Evolutionary conservation across 2,797 vertebrate species (phyloP).

Genomic region (Sebastolobus altivelis): DNA sequence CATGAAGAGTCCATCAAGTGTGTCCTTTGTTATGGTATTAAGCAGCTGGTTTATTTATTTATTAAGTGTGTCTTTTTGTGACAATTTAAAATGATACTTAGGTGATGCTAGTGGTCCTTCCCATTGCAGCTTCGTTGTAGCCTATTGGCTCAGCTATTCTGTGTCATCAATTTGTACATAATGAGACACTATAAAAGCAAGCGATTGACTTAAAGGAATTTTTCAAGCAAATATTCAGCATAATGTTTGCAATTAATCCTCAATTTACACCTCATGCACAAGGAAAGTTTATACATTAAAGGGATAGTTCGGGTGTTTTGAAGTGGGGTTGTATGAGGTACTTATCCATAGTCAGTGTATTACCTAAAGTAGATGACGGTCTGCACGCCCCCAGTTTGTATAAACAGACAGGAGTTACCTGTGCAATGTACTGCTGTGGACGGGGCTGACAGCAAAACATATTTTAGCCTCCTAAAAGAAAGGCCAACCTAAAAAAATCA

Average conservation of each 20-base stretch:
- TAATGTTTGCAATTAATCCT: background rate
- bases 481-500: too few relatives aligned
- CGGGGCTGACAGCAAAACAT: too few relatives aligned
- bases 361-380: too few relatives aligned
- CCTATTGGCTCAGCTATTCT: background rate
- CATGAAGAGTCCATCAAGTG: background rate
- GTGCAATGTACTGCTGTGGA: too few relatives aligned
- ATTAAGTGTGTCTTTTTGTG: background rate
- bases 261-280: background rate
- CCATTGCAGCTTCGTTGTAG: background rate
- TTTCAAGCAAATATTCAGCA: background rate
- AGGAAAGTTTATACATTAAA: background rate
- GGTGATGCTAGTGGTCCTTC: background rate
- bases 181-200: background rate
- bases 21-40: background rate
- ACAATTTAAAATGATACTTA: background rate
- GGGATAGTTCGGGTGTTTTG: too few relatives aligned
- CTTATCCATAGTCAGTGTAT: too few relatives aligned
- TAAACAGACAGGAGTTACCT: too few relatives aligned
- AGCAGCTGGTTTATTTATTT: background rate
- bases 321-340: too few relatives aligned
- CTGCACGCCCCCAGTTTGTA: too few relatives aligned
- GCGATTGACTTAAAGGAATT: background rate
- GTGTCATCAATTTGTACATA: background rate
- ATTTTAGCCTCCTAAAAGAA: too few relatives aligned